Conservation (phyloP, 2,797 vertebrate species). For the Bradypodion pumilum region DNA sequence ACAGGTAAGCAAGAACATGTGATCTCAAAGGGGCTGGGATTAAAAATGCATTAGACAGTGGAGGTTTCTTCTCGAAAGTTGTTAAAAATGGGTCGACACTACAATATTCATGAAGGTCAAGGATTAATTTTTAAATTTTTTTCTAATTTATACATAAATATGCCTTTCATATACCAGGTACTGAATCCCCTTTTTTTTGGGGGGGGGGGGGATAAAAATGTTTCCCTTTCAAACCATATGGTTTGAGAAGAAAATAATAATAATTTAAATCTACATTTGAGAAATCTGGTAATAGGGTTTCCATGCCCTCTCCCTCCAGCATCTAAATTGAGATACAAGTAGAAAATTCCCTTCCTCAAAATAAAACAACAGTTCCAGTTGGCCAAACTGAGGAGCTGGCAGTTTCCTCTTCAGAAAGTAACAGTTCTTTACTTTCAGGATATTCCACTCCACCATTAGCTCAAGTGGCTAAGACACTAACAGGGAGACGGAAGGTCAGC, state of each 20-base stretch:
- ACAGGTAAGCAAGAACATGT: conserved; percentile 6
- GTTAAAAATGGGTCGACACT: conserved; percentile 2
- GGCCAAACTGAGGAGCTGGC: neutral
- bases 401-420: no score
- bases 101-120: conserved; percentile 5
- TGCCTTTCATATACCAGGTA: conserved; percentile 2
- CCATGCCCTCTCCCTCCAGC: neutral
- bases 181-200: neutral
- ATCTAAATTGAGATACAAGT: neutral
- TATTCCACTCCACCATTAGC: neutral
- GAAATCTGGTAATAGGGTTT: neutral
- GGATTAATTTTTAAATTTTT: conserved; percentile 27
- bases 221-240: conserved; percentile 9
- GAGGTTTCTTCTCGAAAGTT: conserved; percentile 5
- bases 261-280: conserved; percentile 22
- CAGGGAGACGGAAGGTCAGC: no score
- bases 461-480: no score
- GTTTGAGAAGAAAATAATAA: neutral
- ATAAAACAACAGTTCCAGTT: neutral
- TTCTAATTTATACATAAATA: conserved; percentile 12
- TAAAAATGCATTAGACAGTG: conserved; percentile 21
- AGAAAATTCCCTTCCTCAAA: no score
- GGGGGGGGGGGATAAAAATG: neutral
- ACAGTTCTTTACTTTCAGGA: no score
- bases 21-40: neutral